These are phyloP conservation scores for Periphyllus acericola DNA, from an alignment of 2,888 invertebrate species.

Conservation along the genomic window DNA sequence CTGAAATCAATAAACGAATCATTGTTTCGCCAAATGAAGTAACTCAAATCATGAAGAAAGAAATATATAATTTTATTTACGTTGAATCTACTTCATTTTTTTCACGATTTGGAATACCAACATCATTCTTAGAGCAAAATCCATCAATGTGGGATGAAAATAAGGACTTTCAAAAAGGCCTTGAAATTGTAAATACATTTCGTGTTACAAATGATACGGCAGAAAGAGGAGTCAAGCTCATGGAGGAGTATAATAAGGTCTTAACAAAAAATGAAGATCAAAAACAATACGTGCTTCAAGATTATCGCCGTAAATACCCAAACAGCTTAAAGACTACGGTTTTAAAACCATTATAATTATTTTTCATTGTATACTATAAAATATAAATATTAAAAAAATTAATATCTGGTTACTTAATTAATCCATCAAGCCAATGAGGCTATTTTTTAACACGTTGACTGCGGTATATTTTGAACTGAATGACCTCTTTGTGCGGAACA, in stretches of 20 bases:
- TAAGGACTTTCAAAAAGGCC: neutral
- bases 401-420: no score
- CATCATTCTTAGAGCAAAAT: neutral
- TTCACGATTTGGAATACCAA: neutral
- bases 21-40: neutral
- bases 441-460: neutral
- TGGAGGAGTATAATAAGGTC: neutral
- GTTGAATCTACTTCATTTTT: neutral
- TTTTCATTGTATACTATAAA: neutral
- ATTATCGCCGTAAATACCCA: neutral
- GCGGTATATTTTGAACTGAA: neutral
- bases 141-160: neutral
- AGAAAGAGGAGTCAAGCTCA: neutral
- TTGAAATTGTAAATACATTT: neutral
- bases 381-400: no score
- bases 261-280: neutral
- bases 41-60: neutral
- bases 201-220: neutral
- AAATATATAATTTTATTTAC: neutral
- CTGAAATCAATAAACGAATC: no score
- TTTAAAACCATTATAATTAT: neutral
- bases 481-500: neutral
- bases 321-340: neutral
- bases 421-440: no score
- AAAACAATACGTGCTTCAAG: slow-evolving; percentile 1